phyloP scores from a whole-genome alignment of 2,888 invertebrate species.

The Danaus chrysippus region DNA sequence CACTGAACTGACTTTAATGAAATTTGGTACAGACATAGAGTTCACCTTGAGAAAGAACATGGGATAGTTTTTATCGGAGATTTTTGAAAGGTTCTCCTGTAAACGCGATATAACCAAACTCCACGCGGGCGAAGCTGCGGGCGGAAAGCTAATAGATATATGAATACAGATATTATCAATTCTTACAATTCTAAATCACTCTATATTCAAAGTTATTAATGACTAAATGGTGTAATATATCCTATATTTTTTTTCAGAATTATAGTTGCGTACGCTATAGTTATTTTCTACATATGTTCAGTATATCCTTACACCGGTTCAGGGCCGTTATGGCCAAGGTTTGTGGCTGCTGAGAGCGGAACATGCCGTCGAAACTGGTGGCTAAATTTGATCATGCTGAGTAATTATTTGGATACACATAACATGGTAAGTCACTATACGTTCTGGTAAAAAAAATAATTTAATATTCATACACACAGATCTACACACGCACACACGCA shows the following conservation, averaged over 20 bases:
- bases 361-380: conserved; percentile 81
- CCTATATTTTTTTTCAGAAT: conserved; percentile 54
- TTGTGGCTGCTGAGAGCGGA: conserved; percentile 66
- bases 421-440: conserved; percentile 71
- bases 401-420: conserved; percentile 78
- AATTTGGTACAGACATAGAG: too few relatives aligned
- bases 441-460: neutral
- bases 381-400: conserved; percentile 80
- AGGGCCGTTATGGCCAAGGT: conserved; percentile 80
- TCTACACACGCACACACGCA: too few relatives aligned
- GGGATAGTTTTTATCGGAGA: too few relatives aligned
- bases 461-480: too few relatives aligned
- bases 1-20: too few relatives aligned
- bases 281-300: conserved; percentile 78
- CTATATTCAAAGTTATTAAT: neutral
- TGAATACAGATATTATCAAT: neutral
- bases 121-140: too few relatives aligned
- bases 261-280: conserved; percentile 76
- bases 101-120: too few relatives aligned
- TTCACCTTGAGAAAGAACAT: too few relatives aligned
- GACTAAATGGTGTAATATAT: neutral
- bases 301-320: conserved; percentile 76
- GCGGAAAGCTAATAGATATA: too few relatives aligned
- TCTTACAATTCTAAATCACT: neutral
- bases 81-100: too few relatives aligned